phyloP scores from a whole-genome alignment of 2,797 vertebrate species.

The Onychomys arenicola region DNA sequence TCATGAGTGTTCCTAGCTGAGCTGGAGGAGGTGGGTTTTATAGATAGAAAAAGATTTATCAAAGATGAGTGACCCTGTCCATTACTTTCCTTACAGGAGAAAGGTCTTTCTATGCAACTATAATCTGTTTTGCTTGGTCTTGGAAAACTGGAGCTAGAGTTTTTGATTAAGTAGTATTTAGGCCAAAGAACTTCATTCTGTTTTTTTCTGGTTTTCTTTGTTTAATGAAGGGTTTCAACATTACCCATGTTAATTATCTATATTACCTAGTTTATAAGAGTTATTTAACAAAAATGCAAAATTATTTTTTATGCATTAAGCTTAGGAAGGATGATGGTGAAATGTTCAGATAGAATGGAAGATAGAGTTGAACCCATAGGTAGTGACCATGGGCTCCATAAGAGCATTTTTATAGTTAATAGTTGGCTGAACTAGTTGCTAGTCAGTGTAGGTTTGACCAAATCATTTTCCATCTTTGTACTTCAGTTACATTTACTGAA shows the following conservation, averaged over 20 bases:
- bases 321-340: neutral
- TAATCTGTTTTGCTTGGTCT: neutral
- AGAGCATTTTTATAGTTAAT: neutral
- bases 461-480: neutral
- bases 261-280: constrained; percentile 13
- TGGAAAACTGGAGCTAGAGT: neutral
- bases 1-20: neutral
- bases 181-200: neutral
- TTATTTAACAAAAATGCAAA: neutral
- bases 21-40: neutral
- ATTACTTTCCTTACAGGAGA: neutral
- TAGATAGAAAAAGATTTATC: neutral
- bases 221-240: neutral
- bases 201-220: neutral
- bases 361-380: neutral
- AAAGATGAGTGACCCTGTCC: neutral
- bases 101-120: neutral
- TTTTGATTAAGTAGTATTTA: neutral
- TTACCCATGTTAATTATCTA: neutral
- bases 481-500: neutral
- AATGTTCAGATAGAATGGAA: neutral
- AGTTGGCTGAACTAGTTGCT: neutral
- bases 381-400: neutral
- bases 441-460: neutral
- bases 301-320: neutral